Conservation (phyloP, 2,113 vertebrate species). For the Amia ocellicauda region DNA sequence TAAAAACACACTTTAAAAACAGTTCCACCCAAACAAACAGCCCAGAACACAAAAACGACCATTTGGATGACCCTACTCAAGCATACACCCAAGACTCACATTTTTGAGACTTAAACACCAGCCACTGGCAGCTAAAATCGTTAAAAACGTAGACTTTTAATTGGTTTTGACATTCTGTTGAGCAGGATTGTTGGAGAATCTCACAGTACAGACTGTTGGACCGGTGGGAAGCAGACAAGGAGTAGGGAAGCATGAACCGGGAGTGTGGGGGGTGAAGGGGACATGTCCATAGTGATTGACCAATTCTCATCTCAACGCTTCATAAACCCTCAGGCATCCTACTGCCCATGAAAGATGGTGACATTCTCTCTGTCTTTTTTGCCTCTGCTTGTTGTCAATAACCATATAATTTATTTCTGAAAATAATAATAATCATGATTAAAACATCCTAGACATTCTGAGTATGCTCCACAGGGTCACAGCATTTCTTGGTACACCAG, state of each 20-base stretch:
- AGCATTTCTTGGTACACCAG: constrained; percentile 20
- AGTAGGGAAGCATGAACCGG: constrained; percentile 25
- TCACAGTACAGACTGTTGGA: constrained; percentile 71
- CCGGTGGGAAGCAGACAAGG: constrained; percentile 71
- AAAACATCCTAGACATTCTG: constrained; percentile 22
- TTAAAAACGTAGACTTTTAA: constrained; percentile 73
- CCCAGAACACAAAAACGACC: too few relatives aligned
- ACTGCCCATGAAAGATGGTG: constrained; percentile 21
- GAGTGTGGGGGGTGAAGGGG: constrained; percentile 35
- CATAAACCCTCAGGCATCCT: constrained; percentile 13
- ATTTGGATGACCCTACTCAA: too few relatives aligned
- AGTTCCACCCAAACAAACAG: too few relatives aligned
- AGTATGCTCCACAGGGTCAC: constrained; percentile 47
- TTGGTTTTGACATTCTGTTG: constrained; percentile 74
- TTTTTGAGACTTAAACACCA: not conserved
- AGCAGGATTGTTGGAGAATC: constrained; percentile 67
- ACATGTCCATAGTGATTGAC: not conserved
- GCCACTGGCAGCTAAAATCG: constrained; percentile 42
- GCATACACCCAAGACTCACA: not conserved
- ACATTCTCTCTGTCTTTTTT: constrained; percentile 42
- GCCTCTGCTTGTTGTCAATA: constrained; percentile 10
- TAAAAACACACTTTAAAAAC: too few relatives aligned
- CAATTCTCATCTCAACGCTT: constrained; percentile 33
- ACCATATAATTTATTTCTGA: constrained; percentile 17
- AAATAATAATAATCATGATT: constrained; percentile 18